A percentile compares a stretch with the other conserved stretches of the same genome.
Conservation (phyloP, 2,888 invertebrate genomes). For the Mermis nigrescens region DNA sequence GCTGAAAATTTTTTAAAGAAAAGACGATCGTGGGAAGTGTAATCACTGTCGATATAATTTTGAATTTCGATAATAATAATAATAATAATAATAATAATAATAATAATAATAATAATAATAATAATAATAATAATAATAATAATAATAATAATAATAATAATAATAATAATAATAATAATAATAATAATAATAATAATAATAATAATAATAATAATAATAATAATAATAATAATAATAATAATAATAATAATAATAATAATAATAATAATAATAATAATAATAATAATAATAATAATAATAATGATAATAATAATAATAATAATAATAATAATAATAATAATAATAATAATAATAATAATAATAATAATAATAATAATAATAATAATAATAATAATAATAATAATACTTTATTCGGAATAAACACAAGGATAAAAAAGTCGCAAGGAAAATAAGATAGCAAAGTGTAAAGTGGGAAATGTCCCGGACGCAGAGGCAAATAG, state of each 20-base stretch:
- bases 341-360: too few relatives aligned
- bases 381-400: too few relatives aligned
- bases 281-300: neutral
- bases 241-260: neutral
- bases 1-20: too few relatives aligned
- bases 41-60: too few relatives aligned
- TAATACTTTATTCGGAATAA: too few relatives aligned
- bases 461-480: too few relatives aligned
- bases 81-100: neutral
- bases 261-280: neutral
- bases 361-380: too few relatives aligned
- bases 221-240: neutral
- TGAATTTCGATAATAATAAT: neutral
- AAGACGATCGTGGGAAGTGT: too few relatives aligned
- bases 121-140: neutral
- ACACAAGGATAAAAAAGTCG: too few relatives aligned
- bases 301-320: neutral
- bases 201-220: neutral
- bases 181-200: neutral
- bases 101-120: neutral
- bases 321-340: neutral
- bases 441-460: too few relatives aligned
- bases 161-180: neutral
- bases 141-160: neutral
- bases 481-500: too few relatives aligned